Percentiles rank a stretch among this genome's conserved stretches.
Conservation (phyloP, 2,797 vertebrate genomes). For the Siniperca scherzeri region DNA sequence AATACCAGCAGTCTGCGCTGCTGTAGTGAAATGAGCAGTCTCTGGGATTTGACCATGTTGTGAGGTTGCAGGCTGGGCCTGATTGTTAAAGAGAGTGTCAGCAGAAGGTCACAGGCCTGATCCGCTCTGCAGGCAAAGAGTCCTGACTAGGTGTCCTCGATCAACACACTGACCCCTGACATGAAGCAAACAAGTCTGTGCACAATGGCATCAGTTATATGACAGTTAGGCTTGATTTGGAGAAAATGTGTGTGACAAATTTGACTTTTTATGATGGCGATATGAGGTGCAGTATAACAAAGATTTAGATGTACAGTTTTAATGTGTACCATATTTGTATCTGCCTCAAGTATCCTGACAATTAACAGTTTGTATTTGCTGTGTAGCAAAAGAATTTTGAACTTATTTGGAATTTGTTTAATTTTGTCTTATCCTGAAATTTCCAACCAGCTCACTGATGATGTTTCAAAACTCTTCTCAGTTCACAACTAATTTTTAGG, state of each 20-base stretch:
- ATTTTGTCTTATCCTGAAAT: no score
- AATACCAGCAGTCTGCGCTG: conserved; percentile 82
- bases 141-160: conserved; percentile 51
- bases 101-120: conserved; percentile 67
- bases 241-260: neutral
- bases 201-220: neutral
- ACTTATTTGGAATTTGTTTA: neutral
- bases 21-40: conserved; percentile 49
- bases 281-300: neutral
- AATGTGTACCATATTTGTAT: neutral
- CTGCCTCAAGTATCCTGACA: no score
- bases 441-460: neutral
- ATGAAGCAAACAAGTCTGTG: conserved; percentile 9
- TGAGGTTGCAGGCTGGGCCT: conserved; percentile 50
- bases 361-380: neutral
- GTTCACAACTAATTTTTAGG: neutral
- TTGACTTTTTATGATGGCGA: neutral
- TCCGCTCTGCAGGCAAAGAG: conserved; percentile 36
- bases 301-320: neutral
- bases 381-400: neutral
- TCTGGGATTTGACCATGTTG: conserved; percentile 49
- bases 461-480: neutral
- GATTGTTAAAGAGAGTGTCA: conserved; percentile 45
- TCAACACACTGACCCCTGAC: conserved; percentile 16
- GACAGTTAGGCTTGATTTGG: neutral